Evolutionary conservation across 2,113 vertebrate species (phyloP), one percentile per base, ranked within the genome.

Genomic region (Pandion haliaetus): DNA sequence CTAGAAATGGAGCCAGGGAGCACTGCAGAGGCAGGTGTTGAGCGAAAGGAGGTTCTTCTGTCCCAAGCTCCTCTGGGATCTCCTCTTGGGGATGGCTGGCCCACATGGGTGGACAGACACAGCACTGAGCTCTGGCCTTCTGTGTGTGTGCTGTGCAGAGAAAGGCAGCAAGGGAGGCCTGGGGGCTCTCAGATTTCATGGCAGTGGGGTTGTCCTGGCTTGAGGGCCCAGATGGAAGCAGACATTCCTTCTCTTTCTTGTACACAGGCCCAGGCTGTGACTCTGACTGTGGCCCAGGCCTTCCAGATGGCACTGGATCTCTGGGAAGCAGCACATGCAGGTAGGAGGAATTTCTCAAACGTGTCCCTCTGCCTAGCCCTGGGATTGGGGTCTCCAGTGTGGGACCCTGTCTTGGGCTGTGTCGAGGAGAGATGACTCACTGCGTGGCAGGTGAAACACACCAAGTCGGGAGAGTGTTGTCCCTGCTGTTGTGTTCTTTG

Each of bases 231-330:
- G 24, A 13, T n/a, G 61, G 66, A 88, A 93, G 63, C n/a, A 87
- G 72, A 28, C 8, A 2, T 76, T 70, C 40, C 20, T 12, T 38
- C 31, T 71, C n/a, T 62, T 74, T 92, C 65, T 44, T 79, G 16
- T 47, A 5, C n/a, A 4, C 95, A 99, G 99, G 99, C 99, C 90
- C 99, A 99, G 96, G 99, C 99, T 58, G 99, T 99, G 96, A 99
- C 99, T 20, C 97, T 99, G 87, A 99, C 99, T 0, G 99, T 99
- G 29, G 99, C 99, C 10, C 99, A 99, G 98, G 99, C 99, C 44
- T 99, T 99, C 93, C 99, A 99, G 96, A 98, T 99, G 82, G 99
- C 99, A 17, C 97, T 99, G 67, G 99, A 99, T 94, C 98, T 99
- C 79, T 99, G 99, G 99, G 98, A 99, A 96, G 93, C 99, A 54